Evolutionary conservation across 2,113 vertebrate genomes (phyloP), one percentile per base, ranked within the genome.

Genomic region (Psammodynastes pulverulentus): DNA sequence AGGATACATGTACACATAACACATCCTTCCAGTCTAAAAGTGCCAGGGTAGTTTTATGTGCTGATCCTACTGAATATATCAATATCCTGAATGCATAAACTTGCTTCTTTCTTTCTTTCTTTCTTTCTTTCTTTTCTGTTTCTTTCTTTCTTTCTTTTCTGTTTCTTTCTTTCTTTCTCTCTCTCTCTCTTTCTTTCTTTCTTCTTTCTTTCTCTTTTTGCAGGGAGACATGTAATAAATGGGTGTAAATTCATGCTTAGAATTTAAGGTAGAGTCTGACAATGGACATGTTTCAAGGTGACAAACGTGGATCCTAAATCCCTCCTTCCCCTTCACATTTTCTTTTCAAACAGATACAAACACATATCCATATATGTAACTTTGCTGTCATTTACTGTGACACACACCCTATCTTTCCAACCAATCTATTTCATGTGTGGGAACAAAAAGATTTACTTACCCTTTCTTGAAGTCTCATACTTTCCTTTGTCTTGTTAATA

Each of bases 81-180:
- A 58, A 46, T 62, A 39, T 19, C 46, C 39, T 72, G 12, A 29
- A 34, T 49, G 19, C 58, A 67, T 72, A 49, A 72, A 7, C 5
- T 15, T 89, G 3, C 9, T 49, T 34, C 29, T 62, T 34, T 13
- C 4, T 3, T 3, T 52, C 6, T 4, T 5, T 9, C 10, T 24
- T 26, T 3, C 1, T 3, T 56, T 23, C 1, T 3, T 9, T 8
- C 3, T 1, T 54, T 5, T 8, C 1, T 54, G 0, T 23, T 23
- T 7, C 8, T 54, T 54, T 19, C 6, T 54, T 23, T 19, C 19
- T 62, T 3, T 1, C 23, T 85, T 9, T 9, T 48, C 9, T 48
- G 8, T n/a, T n/a, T n/a, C 46, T n/a, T n/a, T n/a, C n/a, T n/a
- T n/a, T n/a, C n/a, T n/a, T n/a, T n/a, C n/a, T n/a, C n/a, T n/a